Percentiles rank a stretch among this genome's conserved stretches.
phyloP scores from a whole-genome alignment of 2,888 invertebrate genomes.

The Pandemis cinnamomeana region DNA sequence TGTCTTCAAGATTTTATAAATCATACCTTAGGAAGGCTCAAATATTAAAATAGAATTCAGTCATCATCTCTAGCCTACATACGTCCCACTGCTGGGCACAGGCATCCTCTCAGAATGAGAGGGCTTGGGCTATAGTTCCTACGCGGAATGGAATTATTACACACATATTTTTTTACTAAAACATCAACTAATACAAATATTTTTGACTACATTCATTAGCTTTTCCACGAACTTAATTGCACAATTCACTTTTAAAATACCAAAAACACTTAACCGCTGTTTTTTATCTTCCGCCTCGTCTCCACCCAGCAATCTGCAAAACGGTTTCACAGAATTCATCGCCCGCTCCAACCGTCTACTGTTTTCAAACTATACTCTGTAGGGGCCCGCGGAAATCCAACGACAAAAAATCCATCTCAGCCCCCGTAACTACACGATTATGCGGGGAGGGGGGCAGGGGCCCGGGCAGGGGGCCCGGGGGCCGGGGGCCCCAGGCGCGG shows the following conservation, averaged over 20 bases:
- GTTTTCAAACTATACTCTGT: conserved; percentile 36
- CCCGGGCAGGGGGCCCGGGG: not conserved
- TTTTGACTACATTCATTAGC: not conserved
- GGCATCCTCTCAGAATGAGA: too few relatives aligned
- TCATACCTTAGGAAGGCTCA: too few relatives aligned
- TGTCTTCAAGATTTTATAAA: too few relatives aligned
- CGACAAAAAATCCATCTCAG: conserved; percentile 39
- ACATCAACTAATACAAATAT: too few relatives aligned
- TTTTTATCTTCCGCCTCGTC: not conserved
- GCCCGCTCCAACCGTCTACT: conserved; percentile 20
- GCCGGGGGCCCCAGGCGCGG: not conserved
- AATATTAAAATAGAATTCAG: too few relatives aligned
- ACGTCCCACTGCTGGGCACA: too few relatives aligned
- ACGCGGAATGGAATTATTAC: too few relatives aligned
- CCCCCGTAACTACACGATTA: conserved; percentile 40
- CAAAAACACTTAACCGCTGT: not conserved
- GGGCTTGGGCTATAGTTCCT: too few relatives aligned
- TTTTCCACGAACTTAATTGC: not conserved
- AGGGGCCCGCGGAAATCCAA: conserved; percentile 25
- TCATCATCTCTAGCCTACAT: too few relatives aligned
- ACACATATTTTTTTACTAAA: too few relatives aligned
- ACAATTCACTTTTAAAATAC: not conserved
- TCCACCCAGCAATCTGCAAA: not conserved
- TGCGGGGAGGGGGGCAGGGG: conserved; percentile 21
- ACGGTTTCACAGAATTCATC: conserved; percentile 14